These are phyloP conservation scores for Lagopus leucura DNA, from an alignment of 2,113 vertebrate species.

Conservation along the genomic window DNA sequence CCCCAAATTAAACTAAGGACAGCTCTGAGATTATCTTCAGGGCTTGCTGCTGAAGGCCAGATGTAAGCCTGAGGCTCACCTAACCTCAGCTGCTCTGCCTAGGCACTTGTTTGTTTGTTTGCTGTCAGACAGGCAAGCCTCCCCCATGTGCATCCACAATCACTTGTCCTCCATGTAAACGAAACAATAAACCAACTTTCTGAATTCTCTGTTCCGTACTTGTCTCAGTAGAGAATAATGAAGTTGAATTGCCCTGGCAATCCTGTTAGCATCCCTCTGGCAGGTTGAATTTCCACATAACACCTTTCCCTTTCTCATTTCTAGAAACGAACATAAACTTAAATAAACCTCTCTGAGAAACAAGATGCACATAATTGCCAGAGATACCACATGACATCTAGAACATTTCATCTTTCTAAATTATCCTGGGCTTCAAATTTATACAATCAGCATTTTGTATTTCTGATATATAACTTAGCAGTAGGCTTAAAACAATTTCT, in stretches of 20 bases:
- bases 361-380: conserved; percentile 5
- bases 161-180: neutral
- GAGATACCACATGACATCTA: neutral
- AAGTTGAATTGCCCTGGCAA: neutral
- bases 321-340: conserved; percentile 6
- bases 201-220: neutral
- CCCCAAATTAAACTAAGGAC: conserved; percentile 22
- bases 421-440: neutral
- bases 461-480: conserved; percentile 1
- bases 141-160: neutral
- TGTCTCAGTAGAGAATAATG: conserved; percentile 14
- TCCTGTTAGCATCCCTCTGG: neutral
- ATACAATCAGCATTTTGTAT: conserved; percentile 26
- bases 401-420: conserved; percentile 9
- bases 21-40: neutral
- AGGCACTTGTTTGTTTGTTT: neutral
- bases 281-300: neutral
- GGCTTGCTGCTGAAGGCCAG: neutral
- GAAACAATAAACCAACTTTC: neutral
- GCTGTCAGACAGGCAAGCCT: neutral
- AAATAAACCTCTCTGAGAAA: conserved; percentile 24
- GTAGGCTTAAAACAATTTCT: neutral
- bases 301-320: neutral
- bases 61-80: rapidly evolving
- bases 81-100: rapidly evolving